A percentile compares a stretch with the other conserved stretches of the same genome.
These are phyloP conservation scores for Sebastes fasciatus DNA, from an alignment of 2,113 vertebrate genomes.

Conservation along the genomic window DNA sequence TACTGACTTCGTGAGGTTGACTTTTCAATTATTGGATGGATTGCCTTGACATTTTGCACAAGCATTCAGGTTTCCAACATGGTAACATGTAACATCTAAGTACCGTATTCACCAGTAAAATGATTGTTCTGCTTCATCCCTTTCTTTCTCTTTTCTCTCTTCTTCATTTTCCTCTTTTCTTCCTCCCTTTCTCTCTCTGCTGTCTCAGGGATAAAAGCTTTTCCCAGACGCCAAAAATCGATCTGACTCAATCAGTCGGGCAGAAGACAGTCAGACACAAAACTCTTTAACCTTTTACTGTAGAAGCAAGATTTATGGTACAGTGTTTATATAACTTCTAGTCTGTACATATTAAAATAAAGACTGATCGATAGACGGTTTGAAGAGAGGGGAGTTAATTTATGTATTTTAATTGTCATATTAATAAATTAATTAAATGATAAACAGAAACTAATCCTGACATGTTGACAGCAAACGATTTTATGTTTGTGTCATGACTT, in stretches of 20 bases:
- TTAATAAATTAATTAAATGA: background rate
- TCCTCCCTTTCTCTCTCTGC: background rate
- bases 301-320: background rate
- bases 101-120: no score
- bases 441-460: background rate
- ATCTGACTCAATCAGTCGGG: conserved; percentile 42
- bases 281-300: conserved; percentile 3
- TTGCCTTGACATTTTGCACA: background rate
- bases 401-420: background rate
- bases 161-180: background rate
- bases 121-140: no score
- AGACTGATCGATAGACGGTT: background rate
- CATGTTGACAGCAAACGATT: background rate
- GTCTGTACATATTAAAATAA: background rate
- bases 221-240: conserved; percentile 39
- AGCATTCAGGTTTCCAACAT: no score
- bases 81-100: no score
- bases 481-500: background rate
- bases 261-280: background rate
- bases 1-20: background rate
- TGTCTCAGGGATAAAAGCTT: conserved; percentile 57
- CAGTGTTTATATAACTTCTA: background rate
- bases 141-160: no score
- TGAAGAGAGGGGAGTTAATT: background rate
- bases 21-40: no score